Evolutionary conservation across 2,113 vertebrate genomes (phyloP), one percentile per base, ranked within the genome.

Genomic region (Menidia beryllina): DNA sequence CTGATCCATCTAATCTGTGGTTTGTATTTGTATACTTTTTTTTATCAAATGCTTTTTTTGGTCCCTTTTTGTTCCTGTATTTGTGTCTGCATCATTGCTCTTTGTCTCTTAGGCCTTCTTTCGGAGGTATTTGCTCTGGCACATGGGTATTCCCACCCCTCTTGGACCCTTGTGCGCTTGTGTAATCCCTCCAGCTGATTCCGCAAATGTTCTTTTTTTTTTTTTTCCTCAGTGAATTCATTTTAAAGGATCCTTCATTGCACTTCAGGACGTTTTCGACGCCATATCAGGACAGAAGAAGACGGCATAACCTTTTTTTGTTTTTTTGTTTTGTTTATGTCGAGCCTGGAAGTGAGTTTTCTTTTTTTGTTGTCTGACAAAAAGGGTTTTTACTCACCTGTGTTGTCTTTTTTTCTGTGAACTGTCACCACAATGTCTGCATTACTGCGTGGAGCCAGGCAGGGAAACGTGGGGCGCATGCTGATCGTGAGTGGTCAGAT

Each of bases 401-500:
- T 24, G 1, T 20, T 24, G 26, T 41, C 43, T 25, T 8, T 19
- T 45, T 10, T 19, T 2, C 41, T 5, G 43, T 19, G 24, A 9
- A 50, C 24, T 41, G 17, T 61, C 38, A 26, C 21, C 3, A 30
- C n/a, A 41, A 14, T 36, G 1, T 24, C 15, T 58, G 3, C 5
- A 26, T 19, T 38, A 26, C 11, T 20, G 27, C 20, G 0, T 7
- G 0, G 11, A 11, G 30, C 0, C n/a, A 2, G 6, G 0, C 4
- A 2, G 30, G 0, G 30, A 36, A 12, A 7, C 15, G 11, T 30
- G 65, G 6, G 23, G 26, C 24, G 4, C 7, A 49, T n/a, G 56
- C 47, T 41, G 21, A 63, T 63, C 62, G 57, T 81, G 38, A 59
- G 52, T 21, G 8, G 62, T 63, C 51, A 47, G 62, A 45, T 39